Evolutionary conservation across 2,797 vertebrate genomes (phyloP).

Genomic region (Emys orbicularis): DNA sequence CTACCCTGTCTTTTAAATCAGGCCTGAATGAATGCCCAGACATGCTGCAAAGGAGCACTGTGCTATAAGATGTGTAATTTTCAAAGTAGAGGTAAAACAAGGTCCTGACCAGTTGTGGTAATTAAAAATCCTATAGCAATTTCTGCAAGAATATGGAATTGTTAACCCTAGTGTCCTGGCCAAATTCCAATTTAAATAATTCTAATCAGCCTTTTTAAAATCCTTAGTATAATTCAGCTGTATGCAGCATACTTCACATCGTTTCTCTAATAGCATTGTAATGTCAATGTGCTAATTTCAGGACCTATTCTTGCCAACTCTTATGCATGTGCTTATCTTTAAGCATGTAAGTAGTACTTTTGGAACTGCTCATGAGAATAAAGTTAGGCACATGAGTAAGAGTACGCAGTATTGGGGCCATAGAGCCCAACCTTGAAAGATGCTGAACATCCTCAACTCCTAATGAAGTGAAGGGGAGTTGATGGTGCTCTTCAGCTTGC

Average conservation of each 20-base stretch:
- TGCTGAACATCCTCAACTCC: too few relatives aligned
- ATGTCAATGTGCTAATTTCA: background rate
- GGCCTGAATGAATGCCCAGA: background rate
- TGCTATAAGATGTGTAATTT: background rate
- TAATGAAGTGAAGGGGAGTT: too few relatives aligned
- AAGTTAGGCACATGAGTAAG: background rate
- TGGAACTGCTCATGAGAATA: background rate
- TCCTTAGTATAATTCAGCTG: background rate
- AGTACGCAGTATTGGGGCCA: background rate
- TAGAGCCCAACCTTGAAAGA: too few relatives aligned
- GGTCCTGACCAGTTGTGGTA: background rate
- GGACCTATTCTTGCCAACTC: background rate
- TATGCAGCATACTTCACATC: background rate
- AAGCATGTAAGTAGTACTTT: background rate
- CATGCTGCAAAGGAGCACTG: background rate
- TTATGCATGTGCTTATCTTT: background rate
- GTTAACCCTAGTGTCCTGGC: background rate
- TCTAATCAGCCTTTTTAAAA: background rate
- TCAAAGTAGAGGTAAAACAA: conserved; percentile 18
- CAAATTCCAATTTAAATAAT: conserved; percentile 9
- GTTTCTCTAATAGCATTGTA: background rate
- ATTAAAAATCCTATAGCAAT: conserved; percentile 7
- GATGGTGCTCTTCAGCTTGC: too few relatives aligned
- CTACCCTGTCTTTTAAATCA: background rate
- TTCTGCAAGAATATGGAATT: background rate